Evolutionary conservation across 2,113 vertebrate species (phyloP).

Genomic region (Odocoileus virginianus): DNA sequence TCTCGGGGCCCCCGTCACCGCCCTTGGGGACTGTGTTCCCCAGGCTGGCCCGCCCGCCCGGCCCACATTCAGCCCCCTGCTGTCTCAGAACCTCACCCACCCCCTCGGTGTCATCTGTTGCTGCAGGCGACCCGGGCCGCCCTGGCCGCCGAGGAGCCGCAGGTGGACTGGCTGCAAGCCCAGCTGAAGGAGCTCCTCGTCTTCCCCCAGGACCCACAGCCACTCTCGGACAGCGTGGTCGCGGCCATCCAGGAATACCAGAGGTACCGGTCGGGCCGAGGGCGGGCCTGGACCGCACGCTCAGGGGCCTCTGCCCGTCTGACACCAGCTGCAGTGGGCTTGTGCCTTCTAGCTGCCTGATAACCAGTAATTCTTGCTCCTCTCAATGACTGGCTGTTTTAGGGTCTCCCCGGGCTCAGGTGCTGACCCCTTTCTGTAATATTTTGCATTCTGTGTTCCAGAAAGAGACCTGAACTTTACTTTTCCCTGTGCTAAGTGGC

Average conservation of each 20-base stretch:
- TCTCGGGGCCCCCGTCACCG: fast-evolving
- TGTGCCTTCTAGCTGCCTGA: neutral
- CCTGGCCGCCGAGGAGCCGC: conserved; percentile 85
- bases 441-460: neutral
- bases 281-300: fast-evolving
- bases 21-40: neutral
- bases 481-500: neutral
- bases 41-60: too few species aligned
- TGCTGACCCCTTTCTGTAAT: fast-evolving
- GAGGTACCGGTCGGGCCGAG: conserved; percentile 79
- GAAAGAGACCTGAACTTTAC: neutral
- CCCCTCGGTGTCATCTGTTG: conserved; percentile 17
- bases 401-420: neutral
- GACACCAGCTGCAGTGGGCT: fast-evolving
- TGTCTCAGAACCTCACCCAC: fast-evolving
- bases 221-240: conserved; percentile 85
- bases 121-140: conserved; percentile 82
- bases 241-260: conserved; percentile 89
- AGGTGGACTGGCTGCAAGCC: conserved; percentile 85
- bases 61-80: fast-evolving
- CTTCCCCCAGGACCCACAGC: conserved; percentile 83
- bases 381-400: neutral
- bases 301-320: neutral
- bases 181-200: conserved; percentile 89
- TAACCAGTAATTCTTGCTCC: fast-evolving